Evolutionary conservation across 2,113 vertebrate genomes (phyloP).

Genomic region (Balaeniceps rex): DNA sequence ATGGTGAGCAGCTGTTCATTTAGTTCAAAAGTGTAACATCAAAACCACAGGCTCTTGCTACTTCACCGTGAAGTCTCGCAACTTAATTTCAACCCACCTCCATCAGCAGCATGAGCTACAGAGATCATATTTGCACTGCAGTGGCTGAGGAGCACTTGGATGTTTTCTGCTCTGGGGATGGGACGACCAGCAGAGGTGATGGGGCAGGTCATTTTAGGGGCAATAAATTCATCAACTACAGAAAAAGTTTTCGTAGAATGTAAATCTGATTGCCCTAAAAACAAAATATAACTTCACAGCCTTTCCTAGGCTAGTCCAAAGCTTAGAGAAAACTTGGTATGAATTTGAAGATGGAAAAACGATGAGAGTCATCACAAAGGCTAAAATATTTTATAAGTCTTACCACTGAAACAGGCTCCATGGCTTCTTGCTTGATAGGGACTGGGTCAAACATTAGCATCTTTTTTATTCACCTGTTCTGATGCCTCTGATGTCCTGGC

Average conservation of each 20-base stretch:
- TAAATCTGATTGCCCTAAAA: background rate
- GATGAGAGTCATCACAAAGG: background rate
- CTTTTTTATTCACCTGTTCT: constrained; percentile 68
- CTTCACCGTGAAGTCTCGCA: background rate
- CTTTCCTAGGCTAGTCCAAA: background rate
- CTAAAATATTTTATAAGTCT: constrained; percentile 29
- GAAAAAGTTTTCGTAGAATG: background rate
- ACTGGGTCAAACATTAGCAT: constrained; percentile 97
- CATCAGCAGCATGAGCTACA: background rate
- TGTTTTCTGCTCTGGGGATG: background rate
- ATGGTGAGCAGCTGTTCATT: background rate
- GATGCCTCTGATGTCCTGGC: constrained; percentile 22
- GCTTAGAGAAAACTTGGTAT: background rate
- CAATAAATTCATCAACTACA: background rate
- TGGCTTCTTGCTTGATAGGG: constrained; percentile 89
- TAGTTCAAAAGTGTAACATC: background rate
- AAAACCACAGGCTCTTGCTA: background rate
- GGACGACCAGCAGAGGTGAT: background rate
- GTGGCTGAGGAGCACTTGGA: background rate
- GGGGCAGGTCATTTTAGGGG: background rate
- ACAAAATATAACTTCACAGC: background rate
- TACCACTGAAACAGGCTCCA: constrained; percentile 88
- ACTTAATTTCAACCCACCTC: background rate
- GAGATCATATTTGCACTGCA: background rate
- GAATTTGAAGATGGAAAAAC: background rate